A percentile compares a stretch with the other conserved stretches of the same genome.
Conservation (phyloP, 2,113 vertebrate species). For the Callorhinus ursinus region DNA sequence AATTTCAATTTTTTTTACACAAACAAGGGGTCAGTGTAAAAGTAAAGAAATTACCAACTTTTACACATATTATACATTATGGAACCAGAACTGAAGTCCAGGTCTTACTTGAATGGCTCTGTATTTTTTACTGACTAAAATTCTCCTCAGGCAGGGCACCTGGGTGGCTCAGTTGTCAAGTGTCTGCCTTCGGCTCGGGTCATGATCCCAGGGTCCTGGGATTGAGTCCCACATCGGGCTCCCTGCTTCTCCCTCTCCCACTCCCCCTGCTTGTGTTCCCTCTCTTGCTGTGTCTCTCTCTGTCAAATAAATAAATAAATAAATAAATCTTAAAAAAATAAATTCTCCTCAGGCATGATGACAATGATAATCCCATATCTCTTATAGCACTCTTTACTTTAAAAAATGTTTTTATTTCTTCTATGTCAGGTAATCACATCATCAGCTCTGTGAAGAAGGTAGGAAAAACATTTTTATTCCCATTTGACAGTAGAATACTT, state of each 20-base stretch:
- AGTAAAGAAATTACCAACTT: not conserved
- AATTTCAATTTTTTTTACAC: not conserved
- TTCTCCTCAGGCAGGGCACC: not conserved
- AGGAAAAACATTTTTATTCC: slow-evolving; percentile 35
- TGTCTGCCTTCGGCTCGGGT: no score
- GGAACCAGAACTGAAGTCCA: not conserved
- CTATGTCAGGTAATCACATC: slow-evolving; percentile 51
- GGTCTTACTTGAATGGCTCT: not conserved
- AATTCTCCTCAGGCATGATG: not conserved
- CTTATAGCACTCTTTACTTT: not conserved
- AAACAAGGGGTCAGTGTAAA: not conserved
- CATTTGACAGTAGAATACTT: slow-evolving; percentile 34
- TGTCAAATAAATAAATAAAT: no score
- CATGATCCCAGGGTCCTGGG: no score
- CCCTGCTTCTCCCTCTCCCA: no score
- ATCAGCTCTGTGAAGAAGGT: not conserved
- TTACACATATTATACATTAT: not conserved
- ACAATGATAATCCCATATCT: not conserved
- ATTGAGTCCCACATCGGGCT: no score
- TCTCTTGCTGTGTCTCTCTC: no score
- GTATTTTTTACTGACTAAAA: not conserved
- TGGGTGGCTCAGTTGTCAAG: no score
- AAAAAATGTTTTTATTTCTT: slow-evolving; percentile 48
- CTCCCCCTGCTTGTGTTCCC: no score
- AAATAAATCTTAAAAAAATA: not conserved